phyloP scores from a whole-genome alignment of 2,113 vertebrate genomes.

The Glaucomys volans region DNA sequence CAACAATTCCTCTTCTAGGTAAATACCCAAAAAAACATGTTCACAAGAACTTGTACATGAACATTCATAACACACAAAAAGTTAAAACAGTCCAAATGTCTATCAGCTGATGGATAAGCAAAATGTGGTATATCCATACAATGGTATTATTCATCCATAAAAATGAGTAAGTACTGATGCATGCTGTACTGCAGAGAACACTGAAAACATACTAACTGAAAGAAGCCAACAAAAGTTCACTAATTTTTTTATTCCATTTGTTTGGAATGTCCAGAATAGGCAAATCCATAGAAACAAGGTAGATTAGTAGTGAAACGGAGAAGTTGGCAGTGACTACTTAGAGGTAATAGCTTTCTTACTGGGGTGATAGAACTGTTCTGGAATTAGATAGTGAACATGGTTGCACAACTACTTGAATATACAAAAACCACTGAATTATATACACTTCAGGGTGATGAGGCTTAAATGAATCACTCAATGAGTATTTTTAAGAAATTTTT shows the following conservation, averaged over 20 bases:
- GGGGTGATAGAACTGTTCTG: not conserved
- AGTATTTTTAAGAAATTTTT: not conserved
- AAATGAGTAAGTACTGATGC: not conserved
- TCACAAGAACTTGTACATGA: not conserved
- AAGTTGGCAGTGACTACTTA: not conserved
- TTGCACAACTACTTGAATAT: not conserved
- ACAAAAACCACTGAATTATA: not conserved
- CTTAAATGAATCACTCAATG: not conserved
- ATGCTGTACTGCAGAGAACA: not conserved
- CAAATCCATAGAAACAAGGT: not conserved
- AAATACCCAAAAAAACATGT: not conserved
- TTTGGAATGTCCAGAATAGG: not conserved
- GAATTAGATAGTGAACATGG: not conserved
- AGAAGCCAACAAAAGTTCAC: not conserved
- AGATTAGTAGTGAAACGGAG: not conserved
- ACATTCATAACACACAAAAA: not conserved
- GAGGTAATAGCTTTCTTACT: not conserved
- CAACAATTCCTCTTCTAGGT: not conserved
- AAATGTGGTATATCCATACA: not conserved
- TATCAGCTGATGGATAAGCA: not conserved
- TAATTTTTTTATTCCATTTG: not conserved
- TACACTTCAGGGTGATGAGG: not conserved
- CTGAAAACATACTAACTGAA: not conserved
- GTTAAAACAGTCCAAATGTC: not conserved
- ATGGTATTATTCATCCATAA: not conserved